These are phyloP conservation scores for Anabas testudineus DNA, from an alignment of 2,797 vertebrate genomes.

Conservation along the genomic window DNA sequence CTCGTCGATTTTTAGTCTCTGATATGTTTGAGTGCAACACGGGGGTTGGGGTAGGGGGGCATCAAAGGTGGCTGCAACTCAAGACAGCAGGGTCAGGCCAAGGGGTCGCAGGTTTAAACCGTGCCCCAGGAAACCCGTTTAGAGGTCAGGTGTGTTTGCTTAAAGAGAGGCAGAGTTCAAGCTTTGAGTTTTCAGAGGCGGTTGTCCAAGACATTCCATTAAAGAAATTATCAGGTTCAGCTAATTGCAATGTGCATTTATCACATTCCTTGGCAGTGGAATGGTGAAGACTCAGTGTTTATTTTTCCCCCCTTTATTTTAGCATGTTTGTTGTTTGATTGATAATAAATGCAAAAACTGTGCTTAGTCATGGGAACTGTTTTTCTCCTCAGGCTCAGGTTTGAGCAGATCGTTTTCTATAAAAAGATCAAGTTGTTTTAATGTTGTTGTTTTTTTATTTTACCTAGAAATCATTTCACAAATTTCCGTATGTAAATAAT, in stretches of 20 bases:
- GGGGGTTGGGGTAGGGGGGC: conserved; percentile 38
- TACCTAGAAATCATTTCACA: no score
- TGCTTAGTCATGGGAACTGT: neutral
- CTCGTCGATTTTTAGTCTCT: conserved; percentile 40
- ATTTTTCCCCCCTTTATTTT: neutral
- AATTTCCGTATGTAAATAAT: no score
- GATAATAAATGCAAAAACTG: conserved; percentile 27
- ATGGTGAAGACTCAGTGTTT: conserved; percentile 15
- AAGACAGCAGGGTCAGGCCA: conserved; percentile 68
- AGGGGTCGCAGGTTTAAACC: conserved; percentile 79
- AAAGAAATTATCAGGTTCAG: conserved; percentile 68
- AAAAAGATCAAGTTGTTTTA: neutral
- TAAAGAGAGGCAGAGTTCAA: conserved; percentile 75
- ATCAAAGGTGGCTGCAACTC: conserved; percentile 74
- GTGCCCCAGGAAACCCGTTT: conserved; percentile 71
- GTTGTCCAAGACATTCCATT: conserved; percentile 69
- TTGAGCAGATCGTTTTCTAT: neutral
- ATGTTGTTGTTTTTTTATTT: no score
- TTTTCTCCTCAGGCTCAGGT: neutral
- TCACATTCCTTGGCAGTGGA: conserved; percentile 61
- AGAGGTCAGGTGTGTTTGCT: conserved; percentile 82
- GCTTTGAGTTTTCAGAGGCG: conserved; percentile 64
- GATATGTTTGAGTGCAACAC: conserved; percentile 22
- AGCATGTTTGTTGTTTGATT: conserved; percentile 27
- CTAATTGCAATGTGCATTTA: conserved; percentile 72